Percentiles rank a stretch among this genome's conserved stretches.
These are phyloP conservation scores for Pharmacophagus antenor DNA, from an alignment of 2,888 invertebrate genomes.

Conservation along the genomic window DNA sequence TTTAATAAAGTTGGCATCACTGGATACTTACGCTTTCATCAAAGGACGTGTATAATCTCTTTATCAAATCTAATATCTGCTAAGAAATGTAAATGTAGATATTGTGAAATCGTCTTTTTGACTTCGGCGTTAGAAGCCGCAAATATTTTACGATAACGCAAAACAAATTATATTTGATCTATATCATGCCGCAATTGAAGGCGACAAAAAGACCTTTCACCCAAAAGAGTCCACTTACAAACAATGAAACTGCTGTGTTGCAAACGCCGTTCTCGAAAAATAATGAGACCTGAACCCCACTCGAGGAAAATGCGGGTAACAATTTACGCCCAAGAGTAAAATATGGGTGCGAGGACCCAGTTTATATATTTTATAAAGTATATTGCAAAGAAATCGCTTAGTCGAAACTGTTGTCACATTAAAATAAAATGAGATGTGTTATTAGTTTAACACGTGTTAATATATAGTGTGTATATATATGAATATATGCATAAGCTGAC, in stretches of 20 bases:
- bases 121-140: background rate
- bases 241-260: conserved; percentile 58
- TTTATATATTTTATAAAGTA: conserved; percentile 20
- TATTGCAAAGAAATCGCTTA: conserved; percentile 1
- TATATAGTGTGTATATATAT: conserved; percentile 6
- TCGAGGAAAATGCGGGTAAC: conserved; percentile 47
- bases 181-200: conserved; percentile 24
- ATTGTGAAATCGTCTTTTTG: background rate
- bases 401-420: background rate
- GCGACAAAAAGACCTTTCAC: conserved; percentile 35
- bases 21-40: no score
- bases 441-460: background rate
- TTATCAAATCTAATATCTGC: no score
- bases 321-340: conserved; percentile 32
- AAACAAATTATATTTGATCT: conserved; percentile 28
- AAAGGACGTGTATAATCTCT: no score
- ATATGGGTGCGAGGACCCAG: conserved; percentile 21
- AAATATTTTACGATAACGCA: conserved; percentile 10
- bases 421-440: no score
- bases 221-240: conserved; percentile 36
- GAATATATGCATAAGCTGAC: background rate
- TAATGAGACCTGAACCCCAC: conserved; percentile 65
- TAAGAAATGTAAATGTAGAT: no score
- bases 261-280: conserved; percentile 61
- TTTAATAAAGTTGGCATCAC: no score